phyloP scores from a whole-genome alignment of 2,888 invertebrate species.

The Agrotis segetum region DNA sequence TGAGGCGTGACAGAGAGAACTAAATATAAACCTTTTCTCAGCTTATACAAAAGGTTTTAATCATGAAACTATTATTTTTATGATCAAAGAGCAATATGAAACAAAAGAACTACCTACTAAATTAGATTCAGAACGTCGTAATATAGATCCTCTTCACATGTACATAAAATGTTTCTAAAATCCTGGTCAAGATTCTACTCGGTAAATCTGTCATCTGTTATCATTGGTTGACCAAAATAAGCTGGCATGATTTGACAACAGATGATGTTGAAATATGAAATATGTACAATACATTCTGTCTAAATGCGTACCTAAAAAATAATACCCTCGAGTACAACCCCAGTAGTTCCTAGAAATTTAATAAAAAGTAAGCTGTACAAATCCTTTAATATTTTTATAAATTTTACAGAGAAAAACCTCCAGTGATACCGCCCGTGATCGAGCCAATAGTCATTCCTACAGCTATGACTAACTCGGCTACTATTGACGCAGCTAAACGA shows the following conservation, averaged over 20 bases:
- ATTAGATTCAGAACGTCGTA: neutral
- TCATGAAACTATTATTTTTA: slow-evolving; percentile 1
- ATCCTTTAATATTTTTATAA: neutral
- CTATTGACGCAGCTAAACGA: slow-evolving; percentile 95
- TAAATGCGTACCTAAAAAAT: neutral
- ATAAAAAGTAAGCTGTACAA: neutral
- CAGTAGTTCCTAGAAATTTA: neutral
- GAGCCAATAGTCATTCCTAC: slow-evolving; percentile 81
- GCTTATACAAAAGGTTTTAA: slow-evolving; percentile 12
- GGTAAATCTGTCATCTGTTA: neutral
- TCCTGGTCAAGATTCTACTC: neutral
- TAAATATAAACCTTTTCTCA: neutral
- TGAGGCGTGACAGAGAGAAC: slow-evolving; percentile 12
- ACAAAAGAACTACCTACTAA: neutral
- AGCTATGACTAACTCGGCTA: slow-evolving; percentile 74
- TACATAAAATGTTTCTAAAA: neutral
- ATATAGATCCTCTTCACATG: neutral
- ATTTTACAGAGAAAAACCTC: slow-evolving; percentile 80
- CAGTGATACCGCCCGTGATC: slow-evolving; percentile 78
- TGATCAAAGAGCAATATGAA: neutral
- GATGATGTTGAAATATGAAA: neutral
- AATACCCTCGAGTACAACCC: neutral
- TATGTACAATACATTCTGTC: neutral
- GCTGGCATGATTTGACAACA: neutral
- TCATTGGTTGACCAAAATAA: slow-evolving; percentile 1